These are phyloP conservation scores for Blomia tropicalis DNA, from an alignment of 2,888 invertebrate species.

Conservation along the genomic window DNA sequence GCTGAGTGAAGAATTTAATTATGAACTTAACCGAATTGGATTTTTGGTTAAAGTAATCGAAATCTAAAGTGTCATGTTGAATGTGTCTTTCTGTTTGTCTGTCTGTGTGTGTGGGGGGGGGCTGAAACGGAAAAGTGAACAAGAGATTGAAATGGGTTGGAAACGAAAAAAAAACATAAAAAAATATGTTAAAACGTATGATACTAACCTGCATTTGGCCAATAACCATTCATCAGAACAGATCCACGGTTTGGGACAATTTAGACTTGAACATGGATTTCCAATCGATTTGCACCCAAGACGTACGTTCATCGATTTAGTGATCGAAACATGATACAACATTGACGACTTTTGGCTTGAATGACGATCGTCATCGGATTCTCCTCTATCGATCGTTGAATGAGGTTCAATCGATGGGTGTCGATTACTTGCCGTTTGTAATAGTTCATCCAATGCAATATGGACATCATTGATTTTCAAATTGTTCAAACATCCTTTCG, in stretches of 20 bases:
- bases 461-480: constrained; percentile 11
- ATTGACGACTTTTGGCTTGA: too few relatives aligned
- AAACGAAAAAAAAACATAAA: too few relatives aligned
- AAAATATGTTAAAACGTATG: background rate
- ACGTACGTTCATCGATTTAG: background rate
- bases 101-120: too few relatives aligned
- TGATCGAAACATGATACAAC: background rate
- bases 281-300: constrained; percentile 8
- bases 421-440: background rate
- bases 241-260: constrained; percentile 5
- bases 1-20: too few relatives aligned
- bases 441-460: constrained; percentile 3
- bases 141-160: too few relatives aligned
- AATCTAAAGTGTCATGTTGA: too few relatives aligned
- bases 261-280: constrained; percentile 8
- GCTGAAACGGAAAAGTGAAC: too few relatives aligned
- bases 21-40: too few relatives aligned
- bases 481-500: background rate
- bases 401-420: background rate
- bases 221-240: constrained; percentile 19
- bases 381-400: background rate
- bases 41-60: too few relatives aligned
- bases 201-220: constrained; percentile 17
- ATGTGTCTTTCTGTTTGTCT: too few relatives aligned
- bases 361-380: background rate